phyloP scores from a whole-genome alignment of 2,797 vertebrate genomes.

The Sciaenops ocellatus region DNA sequence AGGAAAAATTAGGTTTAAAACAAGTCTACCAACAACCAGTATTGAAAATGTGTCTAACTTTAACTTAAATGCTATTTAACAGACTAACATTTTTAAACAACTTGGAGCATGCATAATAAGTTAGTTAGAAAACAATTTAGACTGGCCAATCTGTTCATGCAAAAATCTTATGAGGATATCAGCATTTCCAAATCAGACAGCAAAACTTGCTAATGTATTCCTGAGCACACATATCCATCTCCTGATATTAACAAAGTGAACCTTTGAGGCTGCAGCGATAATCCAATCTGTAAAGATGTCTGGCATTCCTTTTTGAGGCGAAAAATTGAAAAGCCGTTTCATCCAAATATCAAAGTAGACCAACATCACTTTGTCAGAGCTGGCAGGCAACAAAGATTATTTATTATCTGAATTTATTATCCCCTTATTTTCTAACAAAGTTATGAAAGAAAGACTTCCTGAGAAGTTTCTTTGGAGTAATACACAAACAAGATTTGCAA shows the following conservation, averaged over 20 bases:
- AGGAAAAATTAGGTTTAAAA: too few species aligned
- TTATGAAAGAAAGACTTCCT: background rate
- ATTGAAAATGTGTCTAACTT: background rate
- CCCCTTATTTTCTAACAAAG: constrained; percentile 1
- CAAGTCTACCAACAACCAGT: background rate
- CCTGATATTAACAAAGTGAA: constrained; percentile 21
- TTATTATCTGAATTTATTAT: constrained; percentile 10
- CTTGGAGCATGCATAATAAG: background rate
- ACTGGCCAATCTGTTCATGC: constrained; percentile 3
- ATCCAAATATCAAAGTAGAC: constrained; percentile 45
- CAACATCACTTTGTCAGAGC: constrained; percentile 24
- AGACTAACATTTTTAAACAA: too few species aligned
- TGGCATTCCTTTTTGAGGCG: constrained; percentile 38
- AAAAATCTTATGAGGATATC: constrained; percentile 3
- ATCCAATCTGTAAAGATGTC: constrained; percentile 55
- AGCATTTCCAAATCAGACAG: constrained; percentile 10
- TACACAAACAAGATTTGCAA: background rate
- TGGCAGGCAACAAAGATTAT: constrained; percentile 4
- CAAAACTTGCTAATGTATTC: constrained; percentile 30
- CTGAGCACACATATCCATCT: constrained; percentile 23
- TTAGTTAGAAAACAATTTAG: background rate
- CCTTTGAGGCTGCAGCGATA: constrained; percentile 53
- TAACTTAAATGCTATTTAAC: background rate
- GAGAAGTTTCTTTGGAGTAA: background rate
- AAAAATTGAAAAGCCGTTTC: constrained; percentile 35